A percentile compares a stretch with the other conserved stretches of the same genome.
phyloP scores from a whole-genome alignment of 2,797 vertebrate species.

The Enteromius unitaeniatus region DNA sequence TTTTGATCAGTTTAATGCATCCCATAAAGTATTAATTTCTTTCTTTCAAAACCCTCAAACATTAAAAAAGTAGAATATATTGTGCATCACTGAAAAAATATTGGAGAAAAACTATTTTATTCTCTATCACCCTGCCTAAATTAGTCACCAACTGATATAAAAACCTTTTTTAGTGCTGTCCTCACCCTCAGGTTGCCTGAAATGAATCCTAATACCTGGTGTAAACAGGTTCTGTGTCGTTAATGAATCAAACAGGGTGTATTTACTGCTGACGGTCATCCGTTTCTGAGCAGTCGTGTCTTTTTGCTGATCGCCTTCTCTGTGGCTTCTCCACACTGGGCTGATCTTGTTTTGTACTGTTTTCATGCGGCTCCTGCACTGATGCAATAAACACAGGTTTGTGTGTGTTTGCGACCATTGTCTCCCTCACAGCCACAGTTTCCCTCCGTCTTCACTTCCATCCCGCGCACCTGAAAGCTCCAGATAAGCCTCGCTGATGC shows the following conservation, averaged over 20 bases:
- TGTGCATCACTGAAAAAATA: neutral
- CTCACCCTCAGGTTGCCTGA: neutral
- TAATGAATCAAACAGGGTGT: neutral
- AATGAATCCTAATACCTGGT: neutral
- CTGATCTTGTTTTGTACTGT: slow-evolving; percentile 26
- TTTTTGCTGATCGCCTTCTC: slow-evolving; percentile 20
- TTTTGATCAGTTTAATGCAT: neutral
- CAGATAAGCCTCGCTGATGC: slow-evolving; percentile 78
- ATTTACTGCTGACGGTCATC: neutral
- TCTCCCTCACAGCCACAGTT: slow-evolving; percentile 59
- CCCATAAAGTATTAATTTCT: neutral
- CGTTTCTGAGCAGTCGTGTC: neutral
- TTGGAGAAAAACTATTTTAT: neutral
- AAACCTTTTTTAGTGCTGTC: neutral
- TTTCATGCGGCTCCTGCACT: neutral
- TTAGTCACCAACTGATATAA: neutral
- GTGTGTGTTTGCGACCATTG: neutral
- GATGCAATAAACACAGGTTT: slow-evolving; percentile 18
- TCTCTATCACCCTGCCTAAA: neutral
- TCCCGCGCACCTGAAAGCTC: slow-evolving; percentile 71
- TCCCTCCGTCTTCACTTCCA: slow-evolving; percentile 61
- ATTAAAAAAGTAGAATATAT: neutral
- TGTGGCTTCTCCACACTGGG: slow-evolving; percentile 10
- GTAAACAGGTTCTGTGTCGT: neutral
- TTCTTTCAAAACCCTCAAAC: neutral